Evolutionary conservation across 2,797 vertebrate genomes (phyloP), one percentile per base, ranked within the genome.

Genomic region (Fistularia commersonii): DNA sequence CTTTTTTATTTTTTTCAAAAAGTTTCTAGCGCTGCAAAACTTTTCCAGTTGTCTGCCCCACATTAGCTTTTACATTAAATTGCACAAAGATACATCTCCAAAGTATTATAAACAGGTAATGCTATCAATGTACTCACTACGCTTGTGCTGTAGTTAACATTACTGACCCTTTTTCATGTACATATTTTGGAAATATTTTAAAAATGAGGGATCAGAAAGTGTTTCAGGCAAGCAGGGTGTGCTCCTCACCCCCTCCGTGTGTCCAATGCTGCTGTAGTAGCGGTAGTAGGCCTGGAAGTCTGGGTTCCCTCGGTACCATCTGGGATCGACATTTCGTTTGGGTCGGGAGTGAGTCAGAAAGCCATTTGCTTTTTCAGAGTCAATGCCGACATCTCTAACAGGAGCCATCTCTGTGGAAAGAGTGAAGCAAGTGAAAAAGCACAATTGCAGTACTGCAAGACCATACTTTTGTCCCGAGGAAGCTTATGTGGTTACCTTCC

Each of bases 231-330:
- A 10, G 37, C 37, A 38, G 39, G 9, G 36, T n/a, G 7, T 23
- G 23, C 2, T 23, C 61, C 79, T 85, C 34, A 92, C 91, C 85
- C 90, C 91, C 61, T 92, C 91, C 0, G 84, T 89, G 87, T 93
- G 90, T 32, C 91, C 91, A 8, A 93, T 93, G 80, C 90, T 92
- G 77, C 81, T 92, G 84, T 92, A 93, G 81, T 92, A 93, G 65
- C 87, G 85, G 76, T 93, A 93, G 70, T 91, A 93, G 7, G 90
- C 51, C 86, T 93, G 91, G 76, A 93, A 93, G 70, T 93, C 91
- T 0, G 91, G 91, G 71, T 72, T 86, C 15, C 72, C 66, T 46
- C 82, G 57, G 84, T 92, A 77, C 91, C 91, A 93, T 37, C 69
- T 67, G 0, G 80, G 80, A 36, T 91, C 90, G 3, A 7, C 61